Percentiles rank a stretch among this genome's conserved stretches.
Conservation (phyloP, 35 echinoderm and acorn worm species). For the Heliocidaris erythrogramma region DNA sequence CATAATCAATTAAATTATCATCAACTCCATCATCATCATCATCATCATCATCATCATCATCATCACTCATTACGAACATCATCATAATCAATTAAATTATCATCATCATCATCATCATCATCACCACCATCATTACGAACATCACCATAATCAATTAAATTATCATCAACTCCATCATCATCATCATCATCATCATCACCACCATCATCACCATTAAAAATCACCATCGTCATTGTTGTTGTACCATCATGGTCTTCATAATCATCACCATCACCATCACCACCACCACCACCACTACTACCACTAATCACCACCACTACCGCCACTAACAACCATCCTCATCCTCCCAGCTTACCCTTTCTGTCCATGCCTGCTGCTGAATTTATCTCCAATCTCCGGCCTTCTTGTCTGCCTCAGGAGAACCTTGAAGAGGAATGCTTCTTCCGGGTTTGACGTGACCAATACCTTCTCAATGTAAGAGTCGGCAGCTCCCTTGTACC, state of each 20-base stretch:
- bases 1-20: too few relatives aligned
- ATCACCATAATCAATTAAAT: too few relatives aligned
- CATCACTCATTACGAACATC: too few relatives aligned
- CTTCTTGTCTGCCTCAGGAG: slow-evolving; percentile 87
- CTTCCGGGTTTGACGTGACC: slow-evolving; percentile 93
- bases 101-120: background rate
- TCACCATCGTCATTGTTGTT: too few relatives aligned
- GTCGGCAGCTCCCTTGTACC: slow-evolving; percentile 82
- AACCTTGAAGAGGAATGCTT: slow-evolving; percentile 94
- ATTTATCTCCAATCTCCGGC: slow-evolving; percentile 96
- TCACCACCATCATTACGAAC: too few relatives aligned
- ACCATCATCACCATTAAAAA: background rate
- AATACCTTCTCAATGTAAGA: slow-evolving; percentile 99
- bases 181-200: background rate
- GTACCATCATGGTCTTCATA: background rate
- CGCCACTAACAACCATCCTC: background rate
- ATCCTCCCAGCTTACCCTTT: slow-evolving; percentile 70
- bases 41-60: too few relatives aligned
- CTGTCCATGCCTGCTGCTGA: slow-evolving; percentile 97
- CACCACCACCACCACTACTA: background rate
- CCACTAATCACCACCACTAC: background rate
- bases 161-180: background rate
- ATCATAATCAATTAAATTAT: too few relatives aligned
- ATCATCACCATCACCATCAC: background rate
- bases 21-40: too few relatives aligned